A percentile compares a stretch with the other conserved stretches of the same genome.
Evolutionary conservation across 2,888 invertebrate genomes (phyloP).

Genomic region (Zaprionus obscuricornis): DNA sequence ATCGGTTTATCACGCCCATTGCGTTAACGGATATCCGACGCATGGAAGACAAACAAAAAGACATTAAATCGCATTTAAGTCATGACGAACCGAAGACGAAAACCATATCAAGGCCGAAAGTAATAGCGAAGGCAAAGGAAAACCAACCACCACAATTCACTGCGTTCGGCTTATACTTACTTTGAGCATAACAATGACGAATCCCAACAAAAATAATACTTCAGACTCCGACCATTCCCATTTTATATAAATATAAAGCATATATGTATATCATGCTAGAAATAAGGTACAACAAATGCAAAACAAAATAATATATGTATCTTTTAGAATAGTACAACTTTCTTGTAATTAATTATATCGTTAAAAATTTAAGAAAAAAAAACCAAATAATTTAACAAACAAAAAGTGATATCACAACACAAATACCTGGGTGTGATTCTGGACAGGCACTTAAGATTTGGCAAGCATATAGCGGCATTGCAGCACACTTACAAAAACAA

Average conservation of each 20-base stretch:
- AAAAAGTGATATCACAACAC: too few species aligned
- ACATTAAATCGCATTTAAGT: conserved; percentile 81
- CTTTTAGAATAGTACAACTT: too few species aligned
- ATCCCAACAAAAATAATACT: neutral
- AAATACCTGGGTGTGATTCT: too few species aligned
- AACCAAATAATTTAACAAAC: too few species aligned
- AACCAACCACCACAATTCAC: conserved; percentile 17
- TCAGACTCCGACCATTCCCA: conserved; percentile 29
- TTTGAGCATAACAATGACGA: conserved; percentile 24
- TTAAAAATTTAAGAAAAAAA: too few species aligned
- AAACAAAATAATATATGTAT: too few species aligned
- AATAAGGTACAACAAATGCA: neutral
- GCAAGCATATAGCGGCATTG: too few species aligned
- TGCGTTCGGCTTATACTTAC: conserved; percentile 47
- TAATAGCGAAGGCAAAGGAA: conserved; percentile 25
- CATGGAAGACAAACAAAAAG: conserved; percentile 79
- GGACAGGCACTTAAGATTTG: too few species aligned
- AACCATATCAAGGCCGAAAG: conserved; percentile 29
- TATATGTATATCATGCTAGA: too few species aligned
- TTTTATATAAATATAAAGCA: neutral
- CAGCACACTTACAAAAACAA: too few species aligned
- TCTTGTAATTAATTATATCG: too few species aligned
- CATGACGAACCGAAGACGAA: conserved; percentile 52
- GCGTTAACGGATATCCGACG: conserved; percentile 75
- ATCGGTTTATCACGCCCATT: conserved; percentile 75